Conservation (phyloP, 2,888 invertebrate species). For the Pimpla rufipes region DNA sequence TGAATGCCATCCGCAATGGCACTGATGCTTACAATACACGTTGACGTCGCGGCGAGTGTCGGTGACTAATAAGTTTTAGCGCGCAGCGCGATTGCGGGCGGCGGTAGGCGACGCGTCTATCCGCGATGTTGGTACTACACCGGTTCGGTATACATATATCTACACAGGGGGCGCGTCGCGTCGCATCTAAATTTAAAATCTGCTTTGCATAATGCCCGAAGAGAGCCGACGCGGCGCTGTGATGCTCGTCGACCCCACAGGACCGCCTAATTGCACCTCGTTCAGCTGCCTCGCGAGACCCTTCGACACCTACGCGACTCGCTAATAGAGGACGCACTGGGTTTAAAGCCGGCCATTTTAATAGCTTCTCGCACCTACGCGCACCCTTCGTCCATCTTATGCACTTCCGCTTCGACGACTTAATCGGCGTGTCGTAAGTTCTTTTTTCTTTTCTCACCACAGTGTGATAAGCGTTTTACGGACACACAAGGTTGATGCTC, state of each 20-base stretch:
- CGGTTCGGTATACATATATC: background rate
- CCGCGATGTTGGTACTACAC: background rate
- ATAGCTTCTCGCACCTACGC: slow-evolving; percentile 32
- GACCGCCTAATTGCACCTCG: slow-evolving; percentile 82
- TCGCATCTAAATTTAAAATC: slow-evolving; percentile 85
- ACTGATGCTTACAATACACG: slow-evolving; percentile 27
- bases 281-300: slow-evolving; percentile 80
- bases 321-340: slow-evolving; percentile 47
- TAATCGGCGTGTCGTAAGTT: background rate
- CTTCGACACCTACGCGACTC: slow-evolving; percentile 82
- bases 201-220: slow-evolving; percentile 84
- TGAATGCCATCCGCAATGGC: background rate
- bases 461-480: too few species aligned
- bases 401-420: slow-evolving; percentile 3
- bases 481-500: too few species aligned
- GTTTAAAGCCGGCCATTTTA: slow-evolving; percentile 51
- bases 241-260: slow-evolving; percentile 75
- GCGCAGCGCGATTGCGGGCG: slow-evolving; percentile 27
- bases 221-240: slow-evolving; percentile 58
- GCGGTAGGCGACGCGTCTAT: background rate
- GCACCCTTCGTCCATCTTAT: background rate
- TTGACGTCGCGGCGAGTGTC: slow-evolving; percentile 9
- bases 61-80: slow-evolving; percentile 54
- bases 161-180: slow-evolving; percentile 61
- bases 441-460: too few species aligned